phyloP scores from a whole-genome alignment of 2,113 vertebrate species.

The Ceyx melanurus region DNA sequence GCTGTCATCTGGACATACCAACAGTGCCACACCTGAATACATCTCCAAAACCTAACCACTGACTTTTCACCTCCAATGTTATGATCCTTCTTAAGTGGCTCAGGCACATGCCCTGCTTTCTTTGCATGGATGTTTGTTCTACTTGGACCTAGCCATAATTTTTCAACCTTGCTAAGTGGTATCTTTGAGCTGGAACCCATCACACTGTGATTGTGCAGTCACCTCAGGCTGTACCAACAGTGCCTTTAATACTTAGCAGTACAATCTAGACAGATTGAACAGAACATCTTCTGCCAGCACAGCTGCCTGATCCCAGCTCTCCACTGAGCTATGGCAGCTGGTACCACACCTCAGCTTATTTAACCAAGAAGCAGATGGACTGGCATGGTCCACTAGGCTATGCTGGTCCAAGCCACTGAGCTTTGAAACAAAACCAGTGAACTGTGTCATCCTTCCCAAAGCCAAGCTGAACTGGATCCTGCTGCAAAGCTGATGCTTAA shows the following conservation, averaged over 20 bases:
- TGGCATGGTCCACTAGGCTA: not conserved
- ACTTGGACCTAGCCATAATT: not conserved
- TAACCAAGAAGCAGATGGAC: not conserved
- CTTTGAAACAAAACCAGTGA: not conserved
- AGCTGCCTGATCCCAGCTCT: not conserved
- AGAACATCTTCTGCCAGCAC: not conserved
- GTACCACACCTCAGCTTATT: not conserved
- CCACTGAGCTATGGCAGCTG: not conserved
- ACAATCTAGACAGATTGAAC: not conserved
- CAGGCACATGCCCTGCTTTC: not conserved
- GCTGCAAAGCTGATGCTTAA: not conserved
- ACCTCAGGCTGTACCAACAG: not conserved
- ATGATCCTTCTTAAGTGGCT: not conserved
- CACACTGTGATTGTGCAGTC: not conserved
- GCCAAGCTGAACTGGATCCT: not conserved
- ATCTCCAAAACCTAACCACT: not conserved
- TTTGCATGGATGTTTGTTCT: not conserved
- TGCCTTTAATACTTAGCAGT: not conserved
- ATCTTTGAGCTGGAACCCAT: not conserved
- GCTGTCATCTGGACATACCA: not conserved
- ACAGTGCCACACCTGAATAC: not conserved
- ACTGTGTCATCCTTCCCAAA: not conserved
- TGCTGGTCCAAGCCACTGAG: not conserved
- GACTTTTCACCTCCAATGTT: not conserved
- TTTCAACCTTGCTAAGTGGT: not conserved